Evolutionary conservation across 2,113 vertebrate species (phyloP).

Genomic region (Pygathrix nemaeus): DNA sequence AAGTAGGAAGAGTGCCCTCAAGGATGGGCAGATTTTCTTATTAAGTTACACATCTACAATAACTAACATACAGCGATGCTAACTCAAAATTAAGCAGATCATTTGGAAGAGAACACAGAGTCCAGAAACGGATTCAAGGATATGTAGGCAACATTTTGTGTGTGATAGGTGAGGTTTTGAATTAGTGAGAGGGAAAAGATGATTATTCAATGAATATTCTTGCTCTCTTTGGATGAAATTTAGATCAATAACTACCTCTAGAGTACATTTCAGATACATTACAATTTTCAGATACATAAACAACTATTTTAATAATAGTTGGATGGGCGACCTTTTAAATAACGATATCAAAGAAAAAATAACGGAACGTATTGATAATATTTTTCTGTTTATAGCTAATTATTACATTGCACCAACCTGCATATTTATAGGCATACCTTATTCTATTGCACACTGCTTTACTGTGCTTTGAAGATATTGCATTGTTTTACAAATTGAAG

Average conservation of each 20-base stretch:
- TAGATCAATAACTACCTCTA: background rate
- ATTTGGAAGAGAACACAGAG: background rate
- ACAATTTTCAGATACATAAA: background rate
- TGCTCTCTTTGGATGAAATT: conserved; percentile 1
- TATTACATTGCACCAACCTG: no score
- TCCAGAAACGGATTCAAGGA: background rate
- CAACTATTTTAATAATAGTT: background rate
- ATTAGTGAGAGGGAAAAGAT: background rate
- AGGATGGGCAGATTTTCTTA: background rate
- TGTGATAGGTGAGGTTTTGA: background rate
- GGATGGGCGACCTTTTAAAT: background rate
- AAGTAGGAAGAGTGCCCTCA: background rate
- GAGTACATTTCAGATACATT: background rate
- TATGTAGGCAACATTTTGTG: background rate
- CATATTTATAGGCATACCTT: background rate
- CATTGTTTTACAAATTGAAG: background rate
- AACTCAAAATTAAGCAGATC: background rate
- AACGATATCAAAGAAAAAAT: conserved; percentile 8
- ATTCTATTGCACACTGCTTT: background rate
- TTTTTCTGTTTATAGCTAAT: conserved; percentile 2
- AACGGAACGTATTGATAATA: background rate
- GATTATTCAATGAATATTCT: background rate
- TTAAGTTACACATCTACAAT: background rate
- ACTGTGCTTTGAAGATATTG: background rate
- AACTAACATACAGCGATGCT: background rate